A percentile compares a stretch with the other conserved stretches of the same genome.
Evolutionary conservation across 2,113 vertebrate genomes (phyloP).

Genomic region (Neoarius graeffei): DNA sequence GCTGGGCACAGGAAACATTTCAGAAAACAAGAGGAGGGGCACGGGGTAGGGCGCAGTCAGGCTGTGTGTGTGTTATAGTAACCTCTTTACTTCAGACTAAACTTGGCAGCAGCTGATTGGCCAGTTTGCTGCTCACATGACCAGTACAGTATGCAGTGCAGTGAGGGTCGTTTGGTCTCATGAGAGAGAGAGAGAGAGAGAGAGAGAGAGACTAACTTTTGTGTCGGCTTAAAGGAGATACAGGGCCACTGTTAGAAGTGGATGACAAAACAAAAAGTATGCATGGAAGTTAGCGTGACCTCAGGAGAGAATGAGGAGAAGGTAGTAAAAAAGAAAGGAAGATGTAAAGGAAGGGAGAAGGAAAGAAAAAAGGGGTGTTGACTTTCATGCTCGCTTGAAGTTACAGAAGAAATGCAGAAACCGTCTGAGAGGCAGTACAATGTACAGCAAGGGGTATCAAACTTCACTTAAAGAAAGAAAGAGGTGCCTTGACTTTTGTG

Average conservation of each 20-base stretch:
- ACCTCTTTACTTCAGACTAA: constrained; percentile 52
- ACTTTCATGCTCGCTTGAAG: background rate
- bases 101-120: constrained; percentile 70
- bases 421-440: background rate
- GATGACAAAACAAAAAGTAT: background rate
- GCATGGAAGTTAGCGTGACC: background rate
- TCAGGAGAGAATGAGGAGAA: background rate
- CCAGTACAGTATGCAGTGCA: constrained; percentile 49
- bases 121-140: constrained; percentile 52
- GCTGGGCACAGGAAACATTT: constrained; percentile 14
- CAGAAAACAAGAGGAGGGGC: background rate
- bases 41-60: background rate
- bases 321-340: background rate
- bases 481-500: background rate
- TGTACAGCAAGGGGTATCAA: background rate
- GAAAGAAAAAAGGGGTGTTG: background rate
- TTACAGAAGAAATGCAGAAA: background rate
- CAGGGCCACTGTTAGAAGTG: background rate
- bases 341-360: background rate
- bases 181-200: constrained; percentile 19
- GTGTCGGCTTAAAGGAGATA: background rate
- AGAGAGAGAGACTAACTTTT: background rate
- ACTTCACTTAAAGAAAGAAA: background rate
- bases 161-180: constrained; percentile 26
- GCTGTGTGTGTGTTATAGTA: constrained; percentile 24